Evolutionary conservation across 2,888 invertebrate species (phyloP).

Genomic region (Lamellibrachia satsuma): DNA sequence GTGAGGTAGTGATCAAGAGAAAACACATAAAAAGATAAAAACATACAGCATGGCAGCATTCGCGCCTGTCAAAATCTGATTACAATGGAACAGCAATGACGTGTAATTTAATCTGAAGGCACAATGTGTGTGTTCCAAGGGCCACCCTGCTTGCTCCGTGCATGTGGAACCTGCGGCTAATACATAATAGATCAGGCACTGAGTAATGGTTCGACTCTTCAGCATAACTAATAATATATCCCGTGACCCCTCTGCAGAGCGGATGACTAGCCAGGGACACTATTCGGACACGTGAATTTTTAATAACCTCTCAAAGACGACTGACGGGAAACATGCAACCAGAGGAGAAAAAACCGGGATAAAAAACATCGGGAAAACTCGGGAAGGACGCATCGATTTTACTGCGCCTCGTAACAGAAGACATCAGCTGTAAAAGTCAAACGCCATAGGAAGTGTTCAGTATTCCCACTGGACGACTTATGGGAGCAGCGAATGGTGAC

Average conservation of each 20-base stretch:
- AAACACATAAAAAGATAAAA: not conserved
- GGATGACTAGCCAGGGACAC: not conserved
- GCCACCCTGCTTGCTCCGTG: not conserved
- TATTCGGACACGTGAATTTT: not conserved
- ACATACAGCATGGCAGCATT: not conserved
- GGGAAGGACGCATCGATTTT: not conserved
- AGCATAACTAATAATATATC: not conserved
- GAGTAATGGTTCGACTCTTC: not conserved
- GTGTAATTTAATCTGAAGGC: not conserved
- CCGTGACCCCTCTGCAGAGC: not conserved
- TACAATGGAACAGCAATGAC: slow-evolving; percentile 4
- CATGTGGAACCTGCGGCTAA: not conserved
- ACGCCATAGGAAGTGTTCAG: not conserved
- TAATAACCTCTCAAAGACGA: not conserved
- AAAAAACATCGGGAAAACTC: not conserved
- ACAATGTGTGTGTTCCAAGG: not conserved
- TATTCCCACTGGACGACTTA: not conserved
- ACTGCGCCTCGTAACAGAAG: not conserved
- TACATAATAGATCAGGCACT: not conserved
- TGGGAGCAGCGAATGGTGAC: not conserved
- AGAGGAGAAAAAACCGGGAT: not conserved
- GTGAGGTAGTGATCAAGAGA: not conserved
- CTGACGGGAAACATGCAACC: not conserved
- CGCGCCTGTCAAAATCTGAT: not conserved
- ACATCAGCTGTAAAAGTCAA: not conserved